Base-by-base conservation (phyloP, 2,113 vertebrate genomes). In the Pterocles burchelli region DNA sequence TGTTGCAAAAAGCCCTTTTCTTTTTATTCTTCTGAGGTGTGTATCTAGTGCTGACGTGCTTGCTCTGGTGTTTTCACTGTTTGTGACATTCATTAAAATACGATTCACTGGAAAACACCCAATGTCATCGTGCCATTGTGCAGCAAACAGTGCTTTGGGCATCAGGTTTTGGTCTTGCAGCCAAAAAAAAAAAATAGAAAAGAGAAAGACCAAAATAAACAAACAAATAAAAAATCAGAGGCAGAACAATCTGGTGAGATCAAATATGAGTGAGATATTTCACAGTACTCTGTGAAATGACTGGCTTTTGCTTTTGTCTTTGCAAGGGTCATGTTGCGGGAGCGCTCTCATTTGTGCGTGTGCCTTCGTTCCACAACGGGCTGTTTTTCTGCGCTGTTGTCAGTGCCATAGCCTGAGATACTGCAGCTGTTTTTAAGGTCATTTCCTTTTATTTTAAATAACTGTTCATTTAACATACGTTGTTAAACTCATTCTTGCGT, bases 361-460 rank as follows among this genome's bases (percentile, higher is more conserved):
- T 78, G 86, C 80, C 73, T 82, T 76, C 73, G 9, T 76, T 82
- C 52, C 92, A 93, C 95, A 90, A 80, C 41, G 31, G 46, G 71
- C 85, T 96, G 84, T 34, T 94, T 79, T 94, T 43, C 55, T 70
- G 46, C 95, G 24, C 87, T 75, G 88, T 90, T 91, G 81, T 79
- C n/a, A 21, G 55, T 63, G 93, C 91, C 49, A 65, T 33, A 90
- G 83, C 90, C 88, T 86, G 82, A 94, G 79, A 83, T 82, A 52
- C 52, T 89, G 91, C 92, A 97, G 87, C 80, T 94, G 78, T 28
- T 97, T 95, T 95, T 96, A 96, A 97, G 90, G 95, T 59, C 41
- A 93, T 96, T 98, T 96, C 94, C 93, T 96, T 97, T 97, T 96
- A 94, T 97, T 97, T 97, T 96, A 97, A 97, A 97, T 95, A 97